Conservation (phyloP, 2,888 invertebrate species). For the Pyrrhia umbra region DNA sequence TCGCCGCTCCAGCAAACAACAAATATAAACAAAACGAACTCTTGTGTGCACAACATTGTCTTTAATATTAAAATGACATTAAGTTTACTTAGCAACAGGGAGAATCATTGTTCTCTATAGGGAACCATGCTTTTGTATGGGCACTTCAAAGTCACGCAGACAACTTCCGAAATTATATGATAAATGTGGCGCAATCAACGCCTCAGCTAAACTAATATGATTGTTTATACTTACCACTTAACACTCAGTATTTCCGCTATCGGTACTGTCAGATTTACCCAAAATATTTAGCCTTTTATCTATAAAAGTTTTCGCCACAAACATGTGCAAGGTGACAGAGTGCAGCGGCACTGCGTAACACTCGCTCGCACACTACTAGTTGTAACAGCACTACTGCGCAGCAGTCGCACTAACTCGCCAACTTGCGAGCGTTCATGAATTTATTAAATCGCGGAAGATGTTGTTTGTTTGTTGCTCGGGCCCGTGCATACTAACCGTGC, state of each 20-base stretch:
- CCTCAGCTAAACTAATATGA: too few relatives aligned
- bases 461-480: slow-evolving; percentile 7
- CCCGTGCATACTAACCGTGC: background rate
- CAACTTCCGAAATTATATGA: too few relatives aligned
- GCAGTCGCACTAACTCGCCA: slow-evolving; percentile 1
- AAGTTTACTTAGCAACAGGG: background rate
- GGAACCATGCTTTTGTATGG: too few relatives aligned
- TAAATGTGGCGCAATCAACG: too few relatives aligned
- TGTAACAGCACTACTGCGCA: background rate
- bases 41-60: background rate
- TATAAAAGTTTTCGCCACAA: background rate
- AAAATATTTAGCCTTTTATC: background rate
- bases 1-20: slow-evolving; percentile 1
- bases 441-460: slow-evolving; percentile 3
- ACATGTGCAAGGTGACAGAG: background rate
- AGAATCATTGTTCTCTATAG: background rate
- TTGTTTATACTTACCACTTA: too few relatives aligned
- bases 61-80: slow-evolving; percentile 8
- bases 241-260: too few relatives aligned
- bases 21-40: background rate
- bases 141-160: too few relatives aligned
- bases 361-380: background rate
- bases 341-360: background rate
- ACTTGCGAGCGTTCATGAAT: background rate
- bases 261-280: too few relatives aligned